A percentile compares a stretch with the other conserved stretches of the same genome.
phyloP scores from a whole-genome alignment of 2,113 vertebrate genomes.

The Beaufortia kweichowensis region DNA sequence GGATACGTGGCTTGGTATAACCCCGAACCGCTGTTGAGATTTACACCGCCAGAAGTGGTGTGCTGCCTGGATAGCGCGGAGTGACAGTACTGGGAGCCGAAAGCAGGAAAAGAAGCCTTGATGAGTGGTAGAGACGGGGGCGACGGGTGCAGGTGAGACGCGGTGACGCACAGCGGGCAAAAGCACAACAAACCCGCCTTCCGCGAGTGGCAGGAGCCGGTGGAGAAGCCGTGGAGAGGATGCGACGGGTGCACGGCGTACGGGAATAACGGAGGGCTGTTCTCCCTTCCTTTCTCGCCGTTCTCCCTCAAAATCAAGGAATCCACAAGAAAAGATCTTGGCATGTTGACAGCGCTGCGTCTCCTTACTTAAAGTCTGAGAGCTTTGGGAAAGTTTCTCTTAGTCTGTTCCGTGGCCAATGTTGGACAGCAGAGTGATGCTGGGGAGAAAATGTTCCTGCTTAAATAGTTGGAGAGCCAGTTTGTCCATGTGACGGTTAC shows the following conservation, averaged over 20 bases:
- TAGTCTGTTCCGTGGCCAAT: slow-evolving; percentile 62
- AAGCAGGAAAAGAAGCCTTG: slow-evolving; percentile 91
- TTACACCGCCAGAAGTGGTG: slow-evolving; percentile 79
- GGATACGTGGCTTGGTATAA: slow-evolving; percentile 93
- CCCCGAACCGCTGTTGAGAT: slow-evolving; percentile 82
- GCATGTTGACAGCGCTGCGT: slow-evolving; percentile 76
- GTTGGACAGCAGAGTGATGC: slow-evolving; percentile 94
- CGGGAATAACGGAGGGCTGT: slow-evolving; percentile 85
- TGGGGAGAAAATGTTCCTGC: slow-evolving; percentile 78
- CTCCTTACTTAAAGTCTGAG: slow-evolving; percentile 49
- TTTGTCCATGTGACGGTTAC: slow-evolving; percentile 91
- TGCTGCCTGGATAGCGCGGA: slow-evolving; percentile 87
- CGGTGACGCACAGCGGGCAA: slow-evolving; percentile 92
- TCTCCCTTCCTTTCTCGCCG: slow-evolving; percentile 85
- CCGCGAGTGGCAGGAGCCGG: slow-evolving; percentile 89
- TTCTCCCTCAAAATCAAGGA: slow-evolving; percentile 93
- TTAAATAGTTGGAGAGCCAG: slow-evolving; percentile 87
- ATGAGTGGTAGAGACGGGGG: slow-evolving; percentile 89
- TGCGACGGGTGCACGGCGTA: slow-evolving; percentile 90
- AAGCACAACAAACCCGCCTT: slow-evolving; percentile 95
- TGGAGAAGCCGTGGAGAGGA: slow-evolving; percentile 81
- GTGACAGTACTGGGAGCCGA: slow-evolving; percentile 92
- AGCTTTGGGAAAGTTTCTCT: slow-evolving; percentile 37
- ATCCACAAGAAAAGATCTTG: slow-evolving; percentile 96
- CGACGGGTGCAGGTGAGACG: slow-evolving; percentile 89